phyloP scores from a whole-genome alignment of 2,113 vertebrate genomes.

The Ptilorrhoa leucosticta region DNA sequence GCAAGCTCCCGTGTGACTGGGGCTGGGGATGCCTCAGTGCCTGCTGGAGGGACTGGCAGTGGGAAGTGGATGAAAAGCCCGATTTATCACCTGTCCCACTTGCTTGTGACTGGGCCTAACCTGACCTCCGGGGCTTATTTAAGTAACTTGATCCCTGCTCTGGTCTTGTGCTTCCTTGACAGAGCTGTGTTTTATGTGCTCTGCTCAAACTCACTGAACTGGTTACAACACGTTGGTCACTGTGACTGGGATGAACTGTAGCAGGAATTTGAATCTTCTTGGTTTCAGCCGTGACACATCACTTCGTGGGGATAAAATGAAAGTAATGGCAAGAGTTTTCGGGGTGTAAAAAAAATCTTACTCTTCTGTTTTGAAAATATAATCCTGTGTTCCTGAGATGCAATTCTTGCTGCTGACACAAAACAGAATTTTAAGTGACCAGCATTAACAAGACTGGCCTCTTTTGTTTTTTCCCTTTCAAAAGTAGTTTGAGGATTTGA shows the following conservation, averaged over 20 bases:
- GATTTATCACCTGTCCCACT: neutral
- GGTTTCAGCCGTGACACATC: accelerated
- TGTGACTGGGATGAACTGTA: neutral
- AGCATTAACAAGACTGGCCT: neutral
- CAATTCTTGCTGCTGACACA: neutral
- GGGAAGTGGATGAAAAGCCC: neutral
- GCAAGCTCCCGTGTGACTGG: neutral
- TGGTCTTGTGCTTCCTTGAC: neutral
- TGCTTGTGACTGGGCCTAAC: neutral
- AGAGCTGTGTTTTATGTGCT: neutral
- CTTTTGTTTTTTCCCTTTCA: neutral
- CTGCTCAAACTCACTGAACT: neutral
- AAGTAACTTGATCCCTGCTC: neutral
- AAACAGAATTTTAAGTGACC: neutral
- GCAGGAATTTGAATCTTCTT: neutral
- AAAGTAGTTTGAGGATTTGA: neutral
- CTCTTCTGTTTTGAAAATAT: neutral
- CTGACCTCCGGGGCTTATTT: neutral
- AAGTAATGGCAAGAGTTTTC: neutral
- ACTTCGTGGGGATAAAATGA: neutral
- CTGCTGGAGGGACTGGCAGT: neutral
- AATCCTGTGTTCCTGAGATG: neutral
- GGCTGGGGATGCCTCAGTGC: neutral
- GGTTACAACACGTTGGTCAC: neutral
- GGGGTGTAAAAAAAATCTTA: accelerated